Evolutionary conservation across 2,113 vertebrate species (phyloP).

Genomic region (Sporophila hypoxantha): DNA sequence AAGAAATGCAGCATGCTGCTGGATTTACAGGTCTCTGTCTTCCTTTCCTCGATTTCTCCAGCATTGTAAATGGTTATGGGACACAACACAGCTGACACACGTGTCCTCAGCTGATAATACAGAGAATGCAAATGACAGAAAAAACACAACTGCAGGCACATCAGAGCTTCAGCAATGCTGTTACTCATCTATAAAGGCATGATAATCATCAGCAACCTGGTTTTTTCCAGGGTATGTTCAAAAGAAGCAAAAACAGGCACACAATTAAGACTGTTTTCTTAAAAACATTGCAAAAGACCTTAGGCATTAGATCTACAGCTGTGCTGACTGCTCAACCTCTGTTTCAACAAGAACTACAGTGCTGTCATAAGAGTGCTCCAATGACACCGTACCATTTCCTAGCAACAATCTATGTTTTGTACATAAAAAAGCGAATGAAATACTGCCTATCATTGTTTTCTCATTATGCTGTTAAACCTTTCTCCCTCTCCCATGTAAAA

Average conservation of each 20-base stretch:
- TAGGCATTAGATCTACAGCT: not conserved
- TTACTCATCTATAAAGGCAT: not conserved
- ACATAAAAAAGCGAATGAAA: slow-evolving; percentile 26
- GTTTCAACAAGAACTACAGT: not conserved
- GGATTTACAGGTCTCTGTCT: not conserved
- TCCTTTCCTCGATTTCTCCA: not conserved
- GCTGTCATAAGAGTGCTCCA: not conserved
- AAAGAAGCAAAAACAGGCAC: not conserved
- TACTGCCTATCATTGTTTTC: slow-evolving; percentile 7
- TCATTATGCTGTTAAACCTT: not conserved
- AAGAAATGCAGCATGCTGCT: not conserved
- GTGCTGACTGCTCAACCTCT: not conserved
- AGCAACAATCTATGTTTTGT: slow-evolving; percentile 54
- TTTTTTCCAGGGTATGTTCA: not conserved
- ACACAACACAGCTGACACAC: not conserved
- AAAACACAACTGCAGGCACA: not conserved
- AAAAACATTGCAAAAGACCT: not conserved
- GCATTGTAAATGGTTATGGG: not conserved
- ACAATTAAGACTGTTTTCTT: not conserved
- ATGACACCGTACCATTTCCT: slow-evolving; percentile 10
- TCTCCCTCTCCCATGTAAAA: not conserved
- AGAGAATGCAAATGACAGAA: not conserved
- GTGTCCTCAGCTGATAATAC: not conserved
- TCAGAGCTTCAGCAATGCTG: not conserved
- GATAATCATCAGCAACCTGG: not conserved